These are phyloP conservation scores for Corydoras maculifer DNA, from an alignment of 2,113 vertebrate species.

Conservation along the genomic window DNA sequence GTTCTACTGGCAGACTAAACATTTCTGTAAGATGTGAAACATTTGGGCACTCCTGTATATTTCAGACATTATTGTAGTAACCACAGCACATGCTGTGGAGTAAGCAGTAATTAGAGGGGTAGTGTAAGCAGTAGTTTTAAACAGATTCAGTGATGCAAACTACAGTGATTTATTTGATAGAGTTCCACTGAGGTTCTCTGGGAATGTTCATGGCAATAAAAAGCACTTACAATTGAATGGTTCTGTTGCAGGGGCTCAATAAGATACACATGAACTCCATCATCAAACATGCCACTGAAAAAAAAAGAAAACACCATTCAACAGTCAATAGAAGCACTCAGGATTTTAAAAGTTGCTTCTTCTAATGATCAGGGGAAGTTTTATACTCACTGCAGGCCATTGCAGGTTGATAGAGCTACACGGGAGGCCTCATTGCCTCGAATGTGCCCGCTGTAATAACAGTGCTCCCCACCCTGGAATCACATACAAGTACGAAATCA, in stretches of 20 bases:
- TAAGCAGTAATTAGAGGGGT: neutral
- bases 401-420: conserved; percentile 89
- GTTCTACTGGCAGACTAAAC: no score
- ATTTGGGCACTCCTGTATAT: no score
- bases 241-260: conserved; percentile 82
- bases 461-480: conserved; percentile 90
- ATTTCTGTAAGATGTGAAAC: no score
- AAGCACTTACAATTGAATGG: conserved; percentile 78
- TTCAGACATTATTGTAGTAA: no score
- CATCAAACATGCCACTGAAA: conserved; percentile 91
- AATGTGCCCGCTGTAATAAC: conserved; percentile 91
- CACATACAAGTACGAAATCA: conserved; percentile 9
- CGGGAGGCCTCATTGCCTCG: conserved; percentile 77
- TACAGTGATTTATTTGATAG: neutral
- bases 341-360: neutral
- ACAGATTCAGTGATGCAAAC: neutral
- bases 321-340: conserved; percentile 1
- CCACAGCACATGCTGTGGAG: neutral
- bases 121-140: neutral
- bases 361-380: no score
- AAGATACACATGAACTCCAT: conserved; percentile 75
- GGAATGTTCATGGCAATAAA: neutral
- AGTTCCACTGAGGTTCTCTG: neutral
- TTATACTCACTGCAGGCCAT: conserved; percentile 88
- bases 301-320: conserved; percentile 13